Conservation (phyloP, 2,797 vertebrate genomes). For the Coranthus polyacanthus region DNA sequence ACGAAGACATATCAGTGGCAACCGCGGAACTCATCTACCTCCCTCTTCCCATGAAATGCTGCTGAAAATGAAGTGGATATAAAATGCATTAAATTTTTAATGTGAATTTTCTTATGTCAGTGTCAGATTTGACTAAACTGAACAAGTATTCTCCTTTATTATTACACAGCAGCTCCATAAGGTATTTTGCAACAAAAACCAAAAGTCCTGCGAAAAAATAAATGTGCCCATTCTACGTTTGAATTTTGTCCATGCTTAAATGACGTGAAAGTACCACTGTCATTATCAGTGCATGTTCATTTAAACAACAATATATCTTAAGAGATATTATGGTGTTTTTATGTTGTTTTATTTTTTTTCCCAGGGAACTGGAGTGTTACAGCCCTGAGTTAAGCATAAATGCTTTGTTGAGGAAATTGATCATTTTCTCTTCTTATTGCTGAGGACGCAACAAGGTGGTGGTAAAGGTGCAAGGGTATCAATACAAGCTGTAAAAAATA, state of each 20-base stretch:
- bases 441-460: slow-evolving; percentile 10
- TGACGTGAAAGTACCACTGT: neutral
- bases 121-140: neutral
- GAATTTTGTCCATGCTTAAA: neutral
- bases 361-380: neutral
- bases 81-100: too few species aligned
- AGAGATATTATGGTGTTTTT: neutral
- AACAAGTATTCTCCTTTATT: neutral
- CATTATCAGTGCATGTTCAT: slow-evolving; percentile 10
- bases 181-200: neutral
- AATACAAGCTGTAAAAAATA: slow-evolving; percentile 19
- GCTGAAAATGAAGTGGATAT: neutral
- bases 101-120: neutral
- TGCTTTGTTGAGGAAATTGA: slow-evolving; percentile 23
- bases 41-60: neutral
- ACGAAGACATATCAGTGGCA: too few species aligned
- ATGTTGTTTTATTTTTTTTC: too few species aligned
- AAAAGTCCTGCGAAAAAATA: neutral
- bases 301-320: slow-evolving; percentile 2
- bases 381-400: slow-evolving; percentile 12
- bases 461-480: slow-evolving; percentile 12
- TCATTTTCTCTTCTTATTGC: slow-evolving; percentile 19
- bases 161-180: neutral
- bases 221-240: neutral
- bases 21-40: neutral